A percentile compares a stretch with the other conserved stretches of the same genome.
These are phyloP conservation scores for Cetonia aurata DNA, from an alignment of 2,888 invertebrate genomes.

Conservation along the genomic window DNA sequence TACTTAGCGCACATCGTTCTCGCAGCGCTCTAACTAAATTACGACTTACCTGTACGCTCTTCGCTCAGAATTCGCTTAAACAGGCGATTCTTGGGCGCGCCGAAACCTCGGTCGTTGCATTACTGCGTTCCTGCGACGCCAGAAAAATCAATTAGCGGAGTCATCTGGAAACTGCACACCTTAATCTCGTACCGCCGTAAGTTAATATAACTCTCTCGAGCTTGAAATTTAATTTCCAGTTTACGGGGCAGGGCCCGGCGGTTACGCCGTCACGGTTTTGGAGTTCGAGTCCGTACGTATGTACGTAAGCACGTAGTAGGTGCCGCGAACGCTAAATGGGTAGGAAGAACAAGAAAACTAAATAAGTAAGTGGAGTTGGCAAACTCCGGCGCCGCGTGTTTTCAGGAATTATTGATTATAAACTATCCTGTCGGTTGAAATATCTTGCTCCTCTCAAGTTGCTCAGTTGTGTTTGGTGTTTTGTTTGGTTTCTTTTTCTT, in stretches of 20 bases:
- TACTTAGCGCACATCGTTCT: no score
- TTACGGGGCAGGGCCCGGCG: not conserved
- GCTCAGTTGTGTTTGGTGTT: conserved; percentile 1
- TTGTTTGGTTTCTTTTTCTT: conserved; percentile 3
- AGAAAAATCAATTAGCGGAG: conserved; percentile 40
- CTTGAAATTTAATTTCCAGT: conserved; percentile 34
- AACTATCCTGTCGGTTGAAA: conserved; percentile 19
- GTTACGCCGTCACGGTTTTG: not conserved
- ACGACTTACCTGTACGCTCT: conserved; percentile 7
- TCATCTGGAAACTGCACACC: conserved; percentile 40
- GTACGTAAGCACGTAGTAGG: not conserved
- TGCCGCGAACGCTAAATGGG: conserved; percentile 12
- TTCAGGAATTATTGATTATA: conserved; percentile 29
- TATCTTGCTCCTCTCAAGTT: conserved; percentile 20
- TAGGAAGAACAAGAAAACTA: conserved; percentile 17
- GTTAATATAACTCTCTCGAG: conserved; percentile 35
- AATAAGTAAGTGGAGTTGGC: conserved; percentile 23
- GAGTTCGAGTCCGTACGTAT: not conserved
- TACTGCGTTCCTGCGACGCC: conserved; percentile 3
- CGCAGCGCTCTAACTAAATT: no score
- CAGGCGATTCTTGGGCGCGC: not conserved
- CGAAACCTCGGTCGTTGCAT: conserved; percentile 6
- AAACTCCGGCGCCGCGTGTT: conserved; percentile 6
- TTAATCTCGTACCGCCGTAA: conserved; percentile 38
- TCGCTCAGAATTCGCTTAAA: conserved; percentile 35